phyloP scores from a whole-genome alignment of 2,888 invertebrate genomes.

The Eurois occulta region DNA sequence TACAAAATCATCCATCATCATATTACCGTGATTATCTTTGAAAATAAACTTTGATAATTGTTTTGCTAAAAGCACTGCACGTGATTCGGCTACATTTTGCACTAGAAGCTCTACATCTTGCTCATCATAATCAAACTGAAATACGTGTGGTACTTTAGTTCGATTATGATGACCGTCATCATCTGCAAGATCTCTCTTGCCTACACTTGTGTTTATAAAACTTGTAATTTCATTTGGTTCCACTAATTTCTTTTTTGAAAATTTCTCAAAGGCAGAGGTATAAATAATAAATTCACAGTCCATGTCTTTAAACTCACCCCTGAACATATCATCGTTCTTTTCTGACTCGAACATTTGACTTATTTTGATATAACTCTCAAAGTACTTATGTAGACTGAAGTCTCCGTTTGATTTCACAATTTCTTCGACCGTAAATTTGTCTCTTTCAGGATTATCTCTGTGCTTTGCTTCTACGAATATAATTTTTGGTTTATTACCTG shows the following conservation, averaged over 20 bases:
- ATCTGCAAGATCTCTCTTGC: background rate
- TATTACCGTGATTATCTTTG: slow-evolving; percentile 31
- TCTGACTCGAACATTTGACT: slow-evolving; percentile 34
- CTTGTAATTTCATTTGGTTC: slow-evolving; percentile 12
- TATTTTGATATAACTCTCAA: slow-evolving; percentile 55
- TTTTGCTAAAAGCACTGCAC: slow-evolving; percentile 50
- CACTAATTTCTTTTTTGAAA: slow-evolving; percentile 30
- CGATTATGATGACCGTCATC: background rate
- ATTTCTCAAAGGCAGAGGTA: slow-evolving; percentile 50
- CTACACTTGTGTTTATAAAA: slow-evolving; percentile 40
- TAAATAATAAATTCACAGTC: slow-evolving; percentile 59
- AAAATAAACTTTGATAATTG: slow-evolving; percentile 39
- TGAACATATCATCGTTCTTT: slow-evolving; percentile 41
- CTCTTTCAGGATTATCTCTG: too few species aligned
- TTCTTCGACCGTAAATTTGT: too few species aligned
- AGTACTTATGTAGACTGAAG: slow-evolving; percentile 57
- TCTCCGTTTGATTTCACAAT: slow-evolving; percentile 45
- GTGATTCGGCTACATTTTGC: slow-evolving; percentile 36
- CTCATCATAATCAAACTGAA: slow-evolving; percentile 48
- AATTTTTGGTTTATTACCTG: too few species aligned
- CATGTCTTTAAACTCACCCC: slow-evolving; percentile 23
- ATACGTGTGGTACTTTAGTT: slow-evolving; percentile 15
- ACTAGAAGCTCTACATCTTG: slow-evolving; percentile 39
- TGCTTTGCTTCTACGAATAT: too few species aligned
- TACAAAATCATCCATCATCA: slow-evolving; percentile 52